Evolutionary conservation across 2,797 vertebrate genomes (phyloP).

Genomic region (Sebastiscus tertius): DNA sequence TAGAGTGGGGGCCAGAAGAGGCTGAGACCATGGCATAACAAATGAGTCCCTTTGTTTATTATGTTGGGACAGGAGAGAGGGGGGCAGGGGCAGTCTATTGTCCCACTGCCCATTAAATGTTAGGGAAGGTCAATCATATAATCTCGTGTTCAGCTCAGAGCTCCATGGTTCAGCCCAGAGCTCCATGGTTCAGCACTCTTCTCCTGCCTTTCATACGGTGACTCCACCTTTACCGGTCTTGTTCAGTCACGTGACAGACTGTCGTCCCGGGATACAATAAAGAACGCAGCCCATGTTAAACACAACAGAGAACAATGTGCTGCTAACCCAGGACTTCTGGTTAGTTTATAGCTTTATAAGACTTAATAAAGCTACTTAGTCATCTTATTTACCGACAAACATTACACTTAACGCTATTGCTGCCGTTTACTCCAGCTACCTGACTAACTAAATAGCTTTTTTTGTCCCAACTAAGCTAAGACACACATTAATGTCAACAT

Average conservation of each 20-base stretch:
- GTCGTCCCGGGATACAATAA: constrained; percentile 71
- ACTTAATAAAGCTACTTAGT: neutral
- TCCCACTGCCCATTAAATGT: constrained; percentile 2
- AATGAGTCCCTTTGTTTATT: constrained; percentile 64
- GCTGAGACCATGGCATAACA: constrained; percentile 15
- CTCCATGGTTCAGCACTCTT: neutral
- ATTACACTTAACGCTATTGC: neutral
- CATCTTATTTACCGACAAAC: neutral
- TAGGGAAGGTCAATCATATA: neutral
- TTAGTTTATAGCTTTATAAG: neutral
- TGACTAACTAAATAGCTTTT: neutral
- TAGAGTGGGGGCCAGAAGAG: constrained; percentile 13
- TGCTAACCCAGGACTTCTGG: neutral
- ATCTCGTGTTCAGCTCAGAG: neutral
- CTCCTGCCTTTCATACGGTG: neutral
- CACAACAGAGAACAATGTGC: constrained; percentile 8
- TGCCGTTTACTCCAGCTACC: no score
- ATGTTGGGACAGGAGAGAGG: constrained; percentile 8
- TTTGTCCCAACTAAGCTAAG: neutral
- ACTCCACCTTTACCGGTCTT: constrained; percentile 8
- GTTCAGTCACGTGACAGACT: constrained; percentile 68
- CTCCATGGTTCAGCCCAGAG: neutral
- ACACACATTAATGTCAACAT: neutral
- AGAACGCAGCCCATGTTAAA: constrained; percentile 38
- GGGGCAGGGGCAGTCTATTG: constrained; percentile 24